Conservation (phyloP, 2,888 invertebrate genomes). For the Priocnemis perturbator region DNA sequence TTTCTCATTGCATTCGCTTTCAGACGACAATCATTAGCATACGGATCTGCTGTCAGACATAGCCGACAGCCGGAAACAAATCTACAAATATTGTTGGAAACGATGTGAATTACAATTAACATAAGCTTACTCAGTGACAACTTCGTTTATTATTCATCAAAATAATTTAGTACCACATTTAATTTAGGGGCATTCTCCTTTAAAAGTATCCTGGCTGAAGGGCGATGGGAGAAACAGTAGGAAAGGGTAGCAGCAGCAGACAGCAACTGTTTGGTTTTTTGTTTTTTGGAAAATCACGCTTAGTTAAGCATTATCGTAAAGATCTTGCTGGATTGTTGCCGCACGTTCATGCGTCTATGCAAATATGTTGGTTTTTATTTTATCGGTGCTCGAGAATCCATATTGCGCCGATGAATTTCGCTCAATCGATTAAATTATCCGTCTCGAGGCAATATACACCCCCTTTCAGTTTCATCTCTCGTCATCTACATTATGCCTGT, state of each 20-base stretch:
- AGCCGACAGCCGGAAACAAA: too few relatives aligned
- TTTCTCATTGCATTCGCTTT: too few relatives aligned
- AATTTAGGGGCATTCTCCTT: slow-evolving; percentile 44
- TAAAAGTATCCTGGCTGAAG: slow-evolving; percentile 20
- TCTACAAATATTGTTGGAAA: slow-evolving; percentile 10
- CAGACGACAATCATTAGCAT: too few relatives aligned
- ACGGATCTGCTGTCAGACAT: too few relatives aligned
- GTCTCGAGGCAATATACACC: slow-evolving; percentile 25
- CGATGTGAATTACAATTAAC: slow-evolving; percentile 43
- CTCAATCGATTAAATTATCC: slow-evolving; percentile 35
- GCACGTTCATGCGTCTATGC: slow-evolving; percentile 30
- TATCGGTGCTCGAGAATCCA: slow-evolving; percentile 23
- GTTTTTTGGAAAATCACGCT: slow-evolving; percentile 47
- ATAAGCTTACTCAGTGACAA: slow-evolving; percentile 60
- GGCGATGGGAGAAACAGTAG: slow-evolving; percentile 32
- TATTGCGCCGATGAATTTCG: slow-evolving; percentile 14
- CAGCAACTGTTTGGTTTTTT: slow-evolving; percentile 35
- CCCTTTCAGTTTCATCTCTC: slow-evolving; percentile 31
- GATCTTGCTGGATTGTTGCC: slow-evolving; percentile 26
- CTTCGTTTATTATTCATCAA: slow-evolving; percentile 66
- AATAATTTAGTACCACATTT: slow-evolving; percentile 68
- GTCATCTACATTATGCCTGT: slow-evolving; percentile 50
- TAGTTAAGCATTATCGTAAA: slow-evolving; percentile 54
- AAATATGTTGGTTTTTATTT: slow-evolving; percentile 8
- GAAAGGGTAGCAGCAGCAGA: slow-evolving; percentile 34